These are phyloP conservation scores for Centropristis striata DNA, from an alignment of 2,113 vertebrate species.

Conservation along the genomic window DNA sequence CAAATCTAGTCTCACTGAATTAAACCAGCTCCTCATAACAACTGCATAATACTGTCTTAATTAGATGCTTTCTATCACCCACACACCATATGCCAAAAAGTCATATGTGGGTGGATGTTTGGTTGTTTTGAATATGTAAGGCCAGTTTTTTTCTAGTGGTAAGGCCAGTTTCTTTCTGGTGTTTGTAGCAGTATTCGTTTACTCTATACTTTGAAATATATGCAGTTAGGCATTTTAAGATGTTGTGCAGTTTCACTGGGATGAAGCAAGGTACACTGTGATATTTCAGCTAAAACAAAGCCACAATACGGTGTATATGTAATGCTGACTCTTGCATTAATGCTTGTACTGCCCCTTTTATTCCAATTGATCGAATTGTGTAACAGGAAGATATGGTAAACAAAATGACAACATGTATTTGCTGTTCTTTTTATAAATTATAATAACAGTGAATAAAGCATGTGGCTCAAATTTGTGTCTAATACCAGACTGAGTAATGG, in stretches of 20 bases:
- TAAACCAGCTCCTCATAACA: conserved; percentile 41
- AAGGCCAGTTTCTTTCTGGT: background rate
- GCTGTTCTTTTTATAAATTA: background rate
- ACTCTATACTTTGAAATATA: conserved; percentile 9
- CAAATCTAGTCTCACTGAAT: conserved; percentile 30
- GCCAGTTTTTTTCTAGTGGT: background rate
- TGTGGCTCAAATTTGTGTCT: background rate
- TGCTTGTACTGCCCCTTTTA: background rate
- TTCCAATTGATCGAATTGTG: background rate
- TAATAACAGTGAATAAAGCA: background rate
- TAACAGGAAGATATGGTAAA: background rate
- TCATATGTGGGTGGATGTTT: conserved; percentile 63
- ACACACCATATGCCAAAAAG: conserved; percentile 74
- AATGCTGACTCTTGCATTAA: conserved; percentile 20
- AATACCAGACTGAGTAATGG: background rate
- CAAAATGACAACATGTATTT: background rate
- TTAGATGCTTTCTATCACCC: conserved; percentile 74
- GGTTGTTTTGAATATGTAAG: conserved; percentile 55
- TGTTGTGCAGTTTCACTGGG: background rate
- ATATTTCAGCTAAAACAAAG: conserved; percentile 15
- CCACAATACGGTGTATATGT: background rate
- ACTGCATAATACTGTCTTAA: conserved; percentile 63
- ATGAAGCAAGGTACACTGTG: background rate
- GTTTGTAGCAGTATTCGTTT: conserved; percentile 23
- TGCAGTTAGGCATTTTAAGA: conserved; percentile 7